Evolutionary conservation across 1,140 invertebrate species (phyloP), one percentile per base, ranked within the genome.

Genomic region (Drusus annulatus): DNA sequence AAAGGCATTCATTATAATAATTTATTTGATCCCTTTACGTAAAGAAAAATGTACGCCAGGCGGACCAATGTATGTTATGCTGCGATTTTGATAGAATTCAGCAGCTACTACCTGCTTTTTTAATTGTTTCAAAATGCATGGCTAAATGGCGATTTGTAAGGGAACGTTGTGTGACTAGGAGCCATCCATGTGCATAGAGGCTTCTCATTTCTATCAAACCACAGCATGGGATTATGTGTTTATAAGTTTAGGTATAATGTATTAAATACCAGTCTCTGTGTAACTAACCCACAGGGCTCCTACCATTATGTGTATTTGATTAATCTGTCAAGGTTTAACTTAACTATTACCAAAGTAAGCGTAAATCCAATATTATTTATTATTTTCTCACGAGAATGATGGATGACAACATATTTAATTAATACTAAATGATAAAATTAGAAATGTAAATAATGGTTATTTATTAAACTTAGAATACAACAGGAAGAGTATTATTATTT

Each of bases 401-500:
- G 62, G 21, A 25, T 63, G 31, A 36, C 31, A 36, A 15, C 23
- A 69, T 50, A 50, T 50, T 45, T 50, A 69, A 50, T 28, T 63
- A 25, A 63, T 69, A 50, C n/a, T 69, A 50, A 63, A n/a, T 15
- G 28, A 63, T 69, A 45, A 50, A n/a, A 69, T 69, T 69, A 50
- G 62, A 65, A 65, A 69, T 69, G 65, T 69, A 69, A 50, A 69
- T 69, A 69, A 19, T 69, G 36, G 28, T 69, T 69, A 69, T 69
- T 69, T 69, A 69, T 69, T 69, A 69, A 69, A 69, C 17, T 69
- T 69, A 69, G 31, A 19, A 69, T 69, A 50, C 28, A 69, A 50
- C 17, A 45, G 16, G 16, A 63, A 63, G 25, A 63, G 62, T 63
- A 23, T 63, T 36, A 63, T 63, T 63, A 63, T 63, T 63, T 63